Evolutionary conservation across 2,888 invertebrate species (phyloP).

Genomic region (Cecidostiba fungosa): DNA sequence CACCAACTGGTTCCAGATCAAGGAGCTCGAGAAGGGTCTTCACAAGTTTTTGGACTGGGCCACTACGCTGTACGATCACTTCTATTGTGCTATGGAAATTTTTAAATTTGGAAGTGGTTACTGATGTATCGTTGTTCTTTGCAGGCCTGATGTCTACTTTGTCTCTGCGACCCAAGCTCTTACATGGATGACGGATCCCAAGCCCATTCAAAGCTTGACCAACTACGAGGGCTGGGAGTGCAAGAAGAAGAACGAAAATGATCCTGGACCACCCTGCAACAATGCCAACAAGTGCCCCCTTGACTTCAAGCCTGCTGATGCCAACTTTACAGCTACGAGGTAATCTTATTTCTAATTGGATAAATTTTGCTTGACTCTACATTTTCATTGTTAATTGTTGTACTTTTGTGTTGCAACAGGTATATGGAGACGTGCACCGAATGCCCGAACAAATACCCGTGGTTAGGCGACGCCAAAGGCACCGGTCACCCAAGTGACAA

Average conservation of each 20-base stretch:
- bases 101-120: not conserved
- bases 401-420: constrained; percentile 77
- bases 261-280: constrained; percentile 89
- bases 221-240: constrained; percentile 93
- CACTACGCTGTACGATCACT: constrained; percentile 84
- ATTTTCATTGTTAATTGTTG: not conserved
- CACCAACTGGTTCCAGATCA: constrained; percentile 97
- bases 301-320: constrained; percentile 88
- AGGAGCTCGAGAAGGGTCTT: constrained; percentile 89
- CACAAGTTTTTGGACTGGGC: constrained; percentile 94
- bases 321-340: constrained; percentile 89
- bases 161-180: constrained; percentile 94
- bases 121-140: not conserved
- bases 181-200: constrained; percentile 94
- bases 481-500: constrained; percentile 90
- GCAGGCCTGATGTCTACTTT: constrained; percentile 92
- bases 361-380: not conserved
- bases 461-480: constrained; percentile 93
- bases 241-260: constrained; percentile 84
- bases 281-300: constrained; percentile 92
- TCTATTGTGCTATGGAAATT: not conserved
- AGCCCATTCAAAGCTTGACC: constrained; percentile 84
- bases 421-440: constrained; percentile 94
- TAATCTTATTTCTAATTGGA: constrained; percentile 66
- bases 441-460: constrained; percentile 92